Evolutionary conservation across 2,888 invertebrate species (phyloP), one percentile per base, ranked within the genome.

Genomic region (Andricus curvator): DNA sequence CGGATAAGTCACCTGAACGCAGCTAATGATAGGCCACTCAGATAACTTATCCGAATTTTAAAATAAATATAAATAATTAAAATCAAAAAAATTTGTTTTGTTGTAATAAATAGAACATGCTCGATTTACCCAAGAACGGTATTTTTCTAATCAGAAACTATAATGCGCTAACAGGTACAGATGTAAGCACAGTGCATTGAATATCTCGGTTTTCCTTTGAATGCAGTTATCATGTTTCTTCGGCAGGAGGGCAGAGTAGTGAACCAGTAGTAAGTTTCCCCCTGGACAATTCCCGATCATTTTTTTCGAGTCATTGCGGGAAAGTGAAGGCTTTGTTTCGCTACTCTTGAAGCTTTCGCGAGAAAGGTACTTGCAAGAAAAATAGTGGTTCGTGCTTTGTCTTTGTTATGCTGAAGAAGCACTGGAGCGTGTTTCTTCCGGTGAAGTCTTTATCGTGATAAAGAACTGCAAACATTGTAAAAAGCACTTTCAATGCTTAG

Each of bases 311-410:
- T n/a, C 56, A n/a, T 13, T 62, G 25, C n/a, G 25, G 25, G 41
- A 68, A 68, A 68, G 44, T 68, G 66, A 41, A 67, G 41, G 2
- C 22, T 67, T 67, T 67, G 65, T 65, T 67, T n/a, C 13, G 9
- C 13, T 67, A 3, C 48, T 15, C 48, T 48, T 8, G n/a, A 29
- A 29, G 41, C n/a, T 67, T 67, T 44, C 8, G 15, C 22, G 22
- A 22, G 68, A 48, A 41, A 67, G 67, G 5, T 37, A 44, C 9
- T 67, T 67, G 13, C 25, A 1, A 68, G 44, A 68, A 48, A 68
- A 68, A 22, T 41, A 68, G 68, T 41, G n/a, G 44, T 44, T 68
- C 44, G 44, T 68, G 22, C 22, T 48, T 41, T 68, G 68, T 25
- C 44, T 68, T 13, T 37, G 17, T 44, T 68, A 25, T 44, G 17